Evolutionary conservation across 1,140 invertebrate species (phyloP), one percentile per base, ranked within the genome.

Genomic region (Bombus haemorrhoidalis): DNA sequence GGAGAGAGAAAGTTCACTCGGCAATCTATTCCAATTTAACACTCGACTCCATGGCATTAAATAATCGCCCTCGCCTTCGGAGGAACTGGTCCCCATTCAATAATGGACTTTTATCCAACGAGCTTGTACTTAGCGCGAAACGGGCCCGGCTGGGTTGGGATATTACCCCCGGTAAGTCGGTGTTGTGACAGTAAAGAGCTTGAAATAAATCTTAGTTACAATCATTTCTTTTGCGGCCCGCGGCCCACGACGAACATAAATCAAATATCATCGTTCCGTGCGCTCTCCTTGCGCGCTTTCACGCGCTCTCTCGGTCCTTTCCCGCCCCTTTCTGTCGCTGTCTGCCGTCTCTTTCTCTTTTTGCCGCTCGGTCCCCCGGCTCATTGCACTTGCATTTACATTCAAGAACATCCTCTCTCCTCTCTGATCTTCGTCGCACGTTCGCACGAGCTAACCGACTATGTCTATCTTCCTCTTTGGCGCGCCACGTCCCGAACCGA

Each of bases 121-220:
- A 91, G 91, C 86, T 91, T 90, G 92, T 92, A 91, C 88, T 91
- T 92, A 88, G 86, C 85, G 90, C 87, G 82, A 83, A 74, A 87
- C 87, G 89, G 82, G 72, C 71, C 86, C 86, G 85, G 79, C 80
- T 68, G 80, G 90, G 69, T 85, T 75, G 85, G 80, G 85, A 87
- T 91, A 91, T 91, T 89, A 91, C 89, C 82, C 85, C 83, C 89
- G 89, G 91, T 92, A 92, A 92, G 93, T 91, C 90, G 91, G 91
- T 94, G 91, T 93, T 94, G 93, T 93, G 93, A 94, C 93, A 91
- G 93, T 93, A 93, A 94, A 94, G 93, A 93, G 94, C 90, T 91
- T 90, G 91, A 92, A 93, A 94, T 94, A 94, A 94, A 94, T 94
- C 93, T 94, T 92, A 91, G 92, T 93, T 94, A 92, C 89, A 93